These are phyloP conservation scores for Eupithecia inturbata DNA, from an alignment of 2,888 invertebrate genomes.

Conservation along the genomic window DNA sequence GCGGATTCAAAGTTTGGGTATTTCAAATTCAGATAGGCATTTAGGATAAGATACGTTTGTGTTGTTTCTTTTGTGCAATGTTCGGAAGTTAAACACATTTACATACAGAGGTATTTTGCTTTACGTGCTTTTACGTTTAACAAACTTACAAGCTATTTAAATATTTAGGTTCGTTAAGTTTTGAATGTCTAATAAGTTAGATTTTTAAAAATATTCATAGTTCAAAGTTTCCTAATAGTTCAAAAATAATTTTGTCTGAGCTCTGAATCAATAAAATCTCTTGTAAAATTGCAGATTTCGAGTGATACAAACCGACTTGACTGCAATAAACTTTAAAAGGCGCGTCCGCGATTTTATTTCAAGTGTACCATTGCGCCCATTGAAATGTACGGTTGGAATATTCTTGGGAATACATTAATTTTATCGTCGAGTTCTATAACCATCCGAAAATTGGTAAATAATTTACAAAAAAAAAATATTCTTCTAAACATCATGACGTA, in stretches of 20 bases:
- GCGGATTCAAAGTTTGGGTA: constrained; percentile 70
- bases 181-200: not conserved
- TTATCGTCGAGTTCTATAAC: not conserved
- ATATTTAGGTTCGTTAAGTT: not conserved
- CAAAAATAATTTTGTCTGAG: not conserved
- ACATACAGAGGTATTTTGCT: constrained; percentile 1
- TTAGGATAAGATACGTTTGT: constrained; percentile 54
- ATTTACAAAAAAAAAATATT: not conserved
- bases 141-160: not conserved
- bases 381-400: constrained; percentile 65
- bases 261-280: not conserved
- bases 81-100: constrained; percentile 15
- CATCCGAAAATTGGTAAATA: not conserved
- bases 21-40: constrained; percentile 65
- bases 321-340: constrained; percentile 29
- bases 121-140: not conserved
- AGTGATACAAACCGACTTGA: constrained; percentile 30
- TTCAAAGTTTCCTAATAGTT: no score
- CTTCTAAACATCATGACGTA: not conserved
- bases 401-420: not conserved
- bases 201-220: not conserved
- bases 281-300: not conserved
- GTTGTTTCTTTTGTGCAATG: constrained; percentile 42
- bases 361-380: constrained; percentile 69
- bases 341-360: constrained; percentile 71